Conservation (phyloP, 2,797 vertebrate species). For the Muraenolepis orangiensis region DNA sequence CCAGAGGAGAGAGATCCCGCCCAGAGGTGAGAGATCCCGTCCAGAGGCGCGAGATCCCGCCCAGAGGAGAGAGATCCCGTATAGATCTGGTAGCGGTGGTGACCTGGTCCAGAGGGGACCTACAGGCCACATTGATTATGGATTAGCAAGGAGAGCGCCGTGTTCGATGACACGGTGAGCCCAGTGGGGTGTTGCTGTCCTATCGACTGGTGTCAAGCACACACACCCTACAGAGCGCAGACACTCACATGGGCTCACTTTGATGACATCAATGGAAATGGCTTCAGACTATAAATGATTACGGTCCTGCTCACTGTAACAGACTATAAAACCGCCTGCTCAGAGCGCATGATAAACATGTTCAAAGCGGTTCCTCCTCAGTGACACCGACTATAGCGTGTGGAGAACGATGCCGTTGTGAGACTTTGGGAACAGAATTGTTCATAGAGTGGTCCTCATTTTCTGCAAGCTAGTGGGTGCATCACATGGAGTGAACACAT, state of each 20-base stretch:
- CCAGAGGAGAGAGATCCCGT: not conserved
- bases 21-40: not conserved
- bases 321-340: not conserved
- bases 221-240: not conserved
- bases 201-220: constrained; percentile 15
- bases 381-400: too few relatives aligned
- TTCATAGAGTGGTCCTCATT: not conserved
- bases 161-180: constrained; percentile 18
- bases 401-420: not conserved
- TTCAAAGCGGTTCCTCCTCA: not conserved
- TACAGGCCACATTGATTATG: not conserved
- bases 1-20: not conserved
- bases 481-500: not conserved
- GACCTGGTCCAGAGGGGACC: constrained; percentile 21
- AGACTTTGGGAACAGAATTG: not conserved
- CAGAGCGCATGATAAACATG: not conserved
- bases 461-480: not conserved
- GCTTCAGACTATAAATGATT: constrained; percentile 1
- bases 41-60: not conserved
- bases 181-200: constrained; percentile 4
- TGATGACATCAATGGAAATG: constrained; percentile 6
- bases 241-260: constrained; percentile 5
- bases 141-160: constrained; percentile 15
- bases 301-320: not conserved
- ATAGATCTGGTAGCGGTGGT: not conserved